Conservation (phyloP, 1,140 invertebrate genomes). For the Heliothis subflexa region DNA sequence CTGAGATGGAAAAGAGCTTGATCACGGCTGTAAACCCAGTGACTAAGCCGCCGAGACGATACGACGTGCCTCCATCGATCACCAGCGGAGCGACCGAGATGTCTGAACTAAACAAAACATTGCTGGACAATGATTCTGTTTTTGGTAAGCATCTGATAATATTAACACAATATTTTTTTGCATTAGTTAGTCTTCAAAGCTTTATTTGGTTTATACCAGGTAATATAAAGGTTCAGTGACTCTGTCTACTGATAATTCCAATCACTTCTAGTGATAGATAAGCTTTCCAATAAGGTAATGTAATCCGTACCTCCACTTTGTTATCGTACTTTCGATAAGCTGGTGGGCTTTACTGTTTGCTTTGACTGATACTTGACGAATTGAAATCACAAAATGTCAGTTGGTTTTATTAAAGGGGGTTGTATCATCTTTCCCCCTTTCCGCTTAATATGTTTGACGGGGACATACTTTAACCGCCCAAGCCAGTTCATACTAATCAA, state of each 20-base stretch:
- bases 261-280: slow-evolving; percentile 5
- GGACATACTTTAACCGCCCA: background rate
- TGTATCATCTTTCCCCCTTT: too few species aligned
- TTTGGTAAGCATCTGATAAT: slow-evolving; percentile 88
- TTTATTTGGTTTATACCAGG: background rate
- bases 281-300: background rate
- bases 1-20: slow-evolving; percentile 92
- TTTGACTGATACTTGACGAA: background rate
- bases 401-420: background rate
- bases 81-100: slow-evolving; percentile 91
- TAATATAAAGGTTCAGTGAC: background rate
- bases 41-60: slow-evolving; percentile 91
- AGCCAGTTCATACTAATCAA: background rate
- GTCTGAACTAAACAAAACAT: slow-evolving; percentile 92
- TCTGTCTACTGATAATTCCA: background rate
- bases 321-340: background rate
- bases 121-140: slow-evolving; percentile 90
- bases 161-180: background rate
- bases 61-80: slow-evolving; percentile 90
- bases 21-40: slow-evolving; percentile 93
- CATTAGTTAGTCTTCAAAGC: too few species aligned
- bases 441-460: too few species aligned
- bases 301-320: background rate
- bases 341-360: background rate
- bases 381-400: background rate